These are phyloP conservation scores for Pseudocheirus occidentalis DNA, from an alignment of 2,797 vertebrate genomes.

Conservation along the genomic window DNA sequence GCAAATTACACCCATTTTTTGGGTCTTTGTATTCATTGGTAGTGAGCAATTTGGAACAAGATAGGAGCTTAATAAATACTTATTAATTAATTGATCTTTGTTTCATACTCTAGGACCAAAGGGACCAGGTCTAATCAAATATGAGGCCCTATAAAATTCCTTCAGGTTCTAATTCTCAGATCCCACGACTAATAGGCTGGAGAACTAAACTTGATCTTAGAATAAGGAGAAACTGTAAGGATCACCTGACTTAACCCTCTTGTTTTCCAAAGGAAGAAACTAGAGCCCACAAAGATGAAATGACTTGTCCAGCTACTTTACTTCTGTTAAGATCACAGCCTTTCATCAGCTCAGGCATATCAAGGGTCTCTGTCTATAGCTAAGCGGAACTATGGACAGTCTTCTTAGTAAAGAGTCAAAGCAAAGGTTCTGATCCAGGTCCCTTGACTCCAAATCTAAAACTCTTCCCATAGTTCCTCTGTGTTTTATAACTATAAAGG, in stretches of 20 bases:
- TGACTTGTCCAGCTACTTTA: not conserved
- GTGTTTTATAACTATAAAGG: not conserved
- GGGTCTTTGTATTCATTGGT: not conserved
- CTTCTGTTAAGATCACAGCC: not conserved
- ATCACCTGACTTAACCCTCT: not conserved
- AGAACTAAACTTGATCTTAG: not conserved
- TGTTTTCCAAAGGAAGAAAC: not conserved
- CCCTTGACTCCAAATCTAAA: not conserved
- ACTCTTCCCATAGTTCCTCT: not conserved
- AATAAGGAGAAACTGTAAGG: not conserved
- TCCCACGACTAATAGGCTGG: not conserved
- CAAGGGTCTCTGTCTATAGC: not conserved
- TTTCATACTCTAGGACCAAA: not conserved
- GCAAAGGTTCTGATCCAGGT: not conserved
- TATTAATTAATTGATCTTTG: not conserved
- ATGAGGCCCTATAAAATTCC: not conserved
- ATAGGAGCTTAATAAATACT: not conserved
- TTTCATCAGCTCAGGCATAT: not conserved
- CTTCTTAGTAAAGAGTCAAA: not conserved
- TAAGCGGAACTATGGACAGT: not conserved
- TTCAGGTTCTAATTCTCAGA: not conserved
- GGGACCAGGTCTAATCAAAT: not conserved
- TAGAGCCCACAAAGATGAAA: not conserved
- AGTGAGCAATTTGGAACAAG: not conserved
- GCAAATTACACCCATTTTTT: not conserved